Conservation (phyloP, 2,888 invertebrate genomes). For the Sesia bembeciformis region DNA sequence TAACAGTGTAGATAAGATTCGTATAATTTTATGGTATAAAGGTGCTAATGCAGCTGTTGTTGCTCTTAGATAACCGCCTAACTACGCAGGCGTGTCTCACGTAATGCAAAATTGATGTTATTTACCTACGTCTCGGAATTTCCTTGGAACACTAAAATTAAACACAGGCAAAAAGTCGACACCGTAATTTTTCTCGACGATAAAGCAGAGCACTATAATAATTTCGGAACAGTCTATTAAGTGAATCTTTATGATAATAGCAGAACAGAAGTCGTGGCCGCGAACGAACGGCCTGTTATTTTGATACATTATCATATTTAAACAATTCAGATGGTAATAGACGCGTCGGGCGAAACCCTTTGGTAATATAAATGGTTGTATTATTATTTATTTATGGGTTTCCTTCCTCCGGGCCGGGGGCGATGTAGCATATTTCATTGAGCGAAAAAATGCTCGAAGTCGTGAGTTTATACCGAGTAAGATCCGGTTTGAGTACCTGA, state of each 20-base stretch:
- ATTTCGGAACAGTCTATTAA: slow-evolving; percentile 71
- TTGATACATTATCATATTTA: slow-evolving; percentile 75
- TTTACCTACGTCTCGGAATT: slow-evolving; percentile 23
- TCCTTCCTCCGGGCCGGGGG: slow-evolving; percentile 67
- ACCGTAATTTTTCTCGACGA: slow-evolving; percentile 42
- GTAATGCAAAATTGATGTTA: slow-evolving; percentile 12
- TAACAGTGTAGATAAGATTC: slow-evolving; percentile 28
- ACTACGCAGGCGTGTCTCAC: background rate
- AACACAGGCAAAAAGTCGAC: slow-evolving; percentile 39
- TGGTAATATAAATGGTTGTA: slow-evolving; percentile 74
- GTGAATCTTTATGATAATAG: slow-evolving; percentile 72
- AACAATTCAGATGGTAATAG: slow-evolving; percentile 75
- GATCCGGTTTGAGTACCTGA: slow-evolving; percentile 70
- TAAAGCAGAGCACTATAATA: slow-evolving; percentile 65
- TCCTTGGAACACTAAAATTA: slow-evolving; percentile 31
- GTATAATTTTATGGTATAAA: slow-evolving; percentile 22
- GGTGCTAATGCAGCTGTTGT: slow-evolving; percentile 12
- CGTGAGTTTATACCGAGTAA: slow-evolving; percentile 63
- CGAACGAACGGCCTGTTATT: slow-evolving; percentile 66
- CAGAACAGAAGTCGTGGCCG: slow-evolving; percentile 68
- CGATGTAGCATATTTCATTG: slow-evolving; percentile 70
- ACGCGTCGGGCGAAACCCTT: slow-evolving; percentile 72
- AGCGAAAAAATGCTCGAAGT: slow-evolving; percentile 68
- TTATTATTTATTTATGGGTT: slow-evolving; percentile 74
- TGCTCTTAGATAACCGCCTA: slow-evolving; percentile 4